phyloP scores from a whole-genome alignment of 2,888 invertebrate species.

The Stenichneumon culpator region DNA sequence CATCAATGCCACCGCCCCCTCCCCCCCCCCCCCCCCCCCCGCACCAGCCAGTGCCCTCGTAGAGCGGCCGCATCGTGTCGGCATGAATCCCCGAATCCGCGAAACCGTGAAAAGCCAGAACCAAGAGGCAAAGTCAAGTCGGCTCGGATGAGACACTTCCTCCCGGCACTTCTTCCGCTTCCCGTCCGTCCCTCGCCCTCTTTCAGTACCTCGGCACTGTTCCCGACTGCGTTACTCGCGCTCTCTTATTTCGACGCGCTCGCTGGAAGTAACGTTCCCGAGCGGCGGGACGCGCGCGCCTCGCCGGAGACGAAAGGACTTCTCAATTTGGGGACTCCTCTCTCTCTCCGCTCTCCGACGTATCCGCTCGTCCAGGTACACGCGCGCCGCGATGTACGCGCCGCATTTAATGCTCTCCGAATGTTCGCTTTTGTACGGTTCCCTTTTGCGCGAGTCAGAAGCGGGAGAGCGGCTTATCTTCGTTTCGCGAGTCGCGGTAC shows the following conservation, averaged over 20 bases:
- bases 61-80: neutral
- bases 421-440: slow-evolving; percentile 32
- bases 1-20: slow-evolving; percentile 7
- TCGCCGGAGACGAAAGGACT: slow-evolving; percentile 54
- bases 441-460: neutral
- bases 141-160: neutral
- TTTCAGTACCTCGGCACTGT: neutral
- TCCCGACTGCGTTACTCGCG: neutral
- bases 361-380: slow-evolving; percentile 42
- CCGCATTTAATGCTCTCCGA: slow-evolving; percentile 31
- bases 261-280: slow-evolving; percentile 53
- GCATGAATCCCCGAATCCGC: slow-evolving; percentile 7
- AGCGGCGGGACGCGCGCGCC: slow-evolving; percentile 35
- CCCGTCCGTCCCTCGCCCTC: neutral
- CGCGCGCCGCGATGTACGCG: neutral
- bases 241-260: slow-evolving; percentile 42
- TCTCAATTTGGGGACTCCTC: slow-evolving; percentile 50
- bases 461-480: slow-evolving; percentile 44
- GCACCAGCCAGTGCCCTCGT: neutral
- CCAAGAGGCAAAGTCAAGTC: slow-evolving; percentile 9
- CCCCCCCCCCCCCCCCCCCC: neutral
- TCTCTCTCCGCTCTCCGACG: neutral
- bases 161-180: neutral
- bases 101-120: slow-evolving; percentile 35
- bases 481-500: slow-evolving; percentile 18